Evolutionary conservation across 2,888 invertebrate species (phyloP).

Genomic region (Cryptocephalus moraei): DNA sequence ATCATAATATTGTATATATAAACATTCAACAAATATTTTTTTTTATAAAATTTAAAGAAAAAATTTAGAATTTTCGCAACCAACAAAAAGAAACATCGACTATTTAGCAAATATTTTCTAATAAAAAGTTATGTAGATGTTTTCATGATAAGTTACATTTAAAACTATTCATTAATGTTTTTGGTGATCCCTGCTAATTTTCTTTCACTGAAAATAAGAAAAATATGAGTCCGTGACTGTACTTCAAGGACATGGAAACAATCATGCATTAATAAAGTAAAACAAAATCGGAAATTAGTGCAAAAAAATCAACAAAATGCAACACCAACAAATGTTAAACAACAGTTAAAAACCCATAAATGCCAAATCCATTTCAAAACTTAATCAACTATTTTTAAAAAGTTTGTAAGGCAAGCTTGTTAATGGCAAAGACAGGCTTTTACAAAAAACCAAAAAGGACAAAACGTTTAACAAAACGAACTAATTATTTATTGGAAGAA

Average conservation of each 20-base stretch:
- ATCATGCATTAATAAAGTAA: conserved; percentile 15
- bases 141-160: too few relatives aligned
- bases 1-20: too few relatives aligned
- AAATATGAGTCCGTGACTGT: neutral
- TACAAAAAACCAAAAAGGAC: neutral
- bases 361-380: neutral
- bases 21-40: too few relatives aligned
- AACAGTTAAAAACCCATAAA: conserved; percentile 6
- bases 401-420: neutral
- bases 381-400: neutral
- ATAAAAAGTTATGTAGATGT: too few relatives aligned
- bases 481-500: conserved; percentile 2
- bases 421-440: too few relatives aligned
- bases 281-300: conserved; percentile 13
- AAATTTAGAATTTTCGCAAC: too few relatives aligned
- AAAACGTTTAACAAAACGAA: conserved; percentile 1
- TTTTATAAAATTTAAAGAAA: too few relatives aligned
- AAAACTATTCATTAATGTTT: too few relatives aligned
- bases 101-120: too few relatives aligned
- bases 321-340: conserved; percentile 12
- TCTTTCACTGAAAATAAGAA: neutral
- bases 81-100: too few relatives aligned
- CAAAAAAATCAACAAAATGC: conserved; percentile 16
- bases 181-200: too few relatives aligned
- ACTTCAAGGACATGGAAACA: conserved; percentile 5